Base-by-base conservation (phyloP, 2,888 invertebrate genomes). In the Drosophila nr. fundita region DNA sequence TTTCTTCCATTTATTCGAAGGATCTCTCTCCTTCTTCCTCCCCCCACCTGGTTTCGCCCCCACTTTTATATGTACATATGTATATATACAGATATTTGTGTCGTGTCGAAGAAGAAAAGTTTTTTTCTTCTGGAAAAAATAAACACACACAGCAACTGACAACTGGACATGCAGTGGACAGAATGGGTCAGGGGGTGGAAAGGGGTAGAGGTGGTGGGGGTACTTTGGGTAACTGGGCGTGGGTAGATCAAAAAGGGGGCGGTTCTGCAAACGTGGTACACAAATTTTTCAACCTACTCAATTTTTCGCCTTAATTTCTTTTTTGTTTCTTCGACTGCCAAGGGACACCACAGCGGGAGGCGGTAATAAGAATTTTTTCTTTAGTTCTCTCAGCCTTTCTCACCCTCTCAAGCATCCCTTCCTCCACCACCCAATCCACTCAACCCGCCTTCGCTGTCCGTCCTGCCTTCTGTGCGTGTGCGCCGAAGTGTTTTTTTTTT, bases 211-310 rank as follows among this genome's bases (percentile, higher is more conserved):
- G 58, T 11, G 10, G 32, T 32, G 18, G 27, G 40, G 57, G 49
- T 18, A 10, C 6, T 21, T 42, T 10, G 21, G 42, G 27, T 45
- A 8, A 40, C 40, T 34, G 29, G 55, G 32, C 32, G 32, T 27
- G 65, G 38, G n/a, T 27, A 24, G 29, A 58, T 61, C 61, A 61
- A 61, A 61, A 57, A 57, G n/a, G 57, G 58, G 58, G 45, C 24
- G 57, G 70, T 60, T 63, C 71, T 79, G 73, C 68, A 87, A 89
- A 70, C 87, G 87, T 87, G 90, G 89, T 87, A 87, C 73, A 89
- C 87, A 89, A 89, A 90, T 87, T 90, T 90, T 90, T 76, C 87
- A 87, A 90, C 90, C 87, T 89, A 87, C 90, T 89, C 90, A 90
- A 90, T 90, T 87, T 89, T 87, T 87, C 65, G 90, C 82, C 87